Conservation (phyloP, 2,113 vertebrate species). For the Panthera tigris region DNA sequence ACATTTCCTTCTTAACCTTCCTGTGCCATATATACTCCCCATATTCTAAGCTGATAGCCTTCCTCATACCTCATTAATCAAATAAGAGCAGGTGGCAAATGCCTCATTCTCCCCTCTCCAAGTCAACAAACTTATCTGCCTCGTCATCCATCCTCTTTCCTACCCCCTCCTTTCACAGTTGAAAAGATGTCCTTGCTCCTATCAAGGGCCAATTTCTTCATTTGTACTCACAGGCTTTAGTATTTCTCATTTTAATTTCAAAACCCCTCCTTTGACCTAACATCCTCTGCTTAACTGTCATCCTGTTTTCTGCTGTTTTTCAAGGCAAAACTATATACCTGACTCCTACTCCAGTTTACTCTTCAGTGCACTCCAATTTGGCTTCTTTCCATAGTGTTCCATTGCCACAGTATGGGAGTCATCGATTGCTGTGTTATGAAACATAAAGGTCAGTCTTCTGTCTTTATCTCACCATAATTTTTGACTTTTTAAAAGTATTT, state of each 20-base stretch:
- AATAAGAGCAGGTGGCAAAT: neutral
- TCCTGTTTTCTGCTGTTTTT: neutral
- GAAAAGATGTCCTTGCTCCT: neutral
- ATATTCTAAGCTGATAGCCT: neutral
- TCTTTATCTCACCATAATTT: neutral
- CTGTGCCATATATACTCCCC: neutral
- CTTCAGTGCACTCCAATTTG: neutral
- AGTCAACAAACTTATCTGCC: neutral
- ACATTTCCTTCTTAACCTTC: neutral
- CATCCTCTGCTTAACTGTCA: neutral
- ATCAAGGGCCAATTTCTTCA: neutral
- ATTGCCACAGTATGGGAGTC: neutral
- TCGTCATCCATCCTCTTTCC: neutral
- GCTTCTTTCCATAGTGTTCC: neutral
- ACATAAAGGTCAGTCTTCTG: neutral
- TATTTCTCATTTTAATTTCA: constrained; percentile 1
- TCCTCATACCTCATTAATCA: neutral
- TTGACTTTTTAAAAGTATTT: neutral
- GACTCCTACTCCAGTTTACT: neutral
- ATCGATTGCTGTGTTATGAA: neutral
- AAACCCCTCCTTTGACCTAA: neutral
- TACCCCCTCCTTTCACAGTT: neutral
- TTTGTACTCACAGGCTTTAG: neutral
- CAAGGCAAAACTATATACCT: neutral
- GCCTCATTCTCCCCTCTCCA: neutral